Evolutionary conservation across 2,888 invertebrate genomes (phyloP).

Genomic region (Drosophila austrosaltans): DNA sequence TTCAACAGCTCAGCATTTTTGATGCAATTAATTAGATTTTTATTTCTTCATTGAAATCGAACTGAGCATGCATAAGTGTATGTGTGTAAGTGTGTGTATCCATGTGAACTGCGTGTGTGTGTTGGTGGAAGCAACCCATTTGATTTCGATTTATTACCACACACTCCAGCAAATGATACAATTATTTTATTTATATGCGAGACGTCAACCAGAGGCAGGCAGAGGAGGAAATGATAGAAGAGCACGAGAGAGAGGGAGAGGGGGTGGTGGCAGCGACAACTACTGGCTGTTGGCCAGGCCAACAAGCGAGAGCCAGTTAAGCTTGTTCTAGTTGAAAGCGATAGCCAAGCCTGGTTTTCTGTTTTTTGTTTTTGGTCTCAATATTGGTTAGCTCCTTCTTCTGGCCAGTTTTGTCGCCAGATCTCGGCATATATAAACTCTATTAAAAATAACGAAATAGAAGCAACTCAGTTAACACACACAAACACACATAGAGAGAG

Average conservation of each 20-base stretch:
- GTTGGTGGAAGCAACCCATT: conserved; percentile 55
- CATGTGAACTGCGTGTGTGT: neutral
- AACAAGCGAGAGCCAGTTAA: conserved; percentile 61
- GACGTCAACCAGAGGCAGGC: conserved; percentile 6
- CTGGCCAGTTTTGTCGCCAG: conserved; percentile 59
- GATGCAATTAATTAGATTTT: conserved; percentile 76
- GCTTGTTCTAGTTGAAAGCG: conserved; percentile 77
- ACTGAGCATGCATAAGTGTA: conserved; percentile 27
- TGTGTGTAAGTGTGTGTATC: conserved; percentile 2
- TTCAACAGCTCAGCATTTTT: conserved; percentile 66
- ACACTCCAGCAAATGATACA: conserved; percentile 74
- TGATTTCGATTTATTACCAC: conserved; percentile 77
- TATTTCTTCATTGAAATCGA: conserved; percentile 70
- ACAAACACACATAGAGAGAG: conserved; percentile 24
- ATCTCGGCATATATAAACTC: conserved; percentile 36
- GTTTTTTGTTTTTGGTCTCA: conserved; percentile 9
- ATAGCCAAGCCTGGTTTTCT: conserved; percentile 51
- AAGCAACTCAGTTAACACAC: conserved; percentile 45
- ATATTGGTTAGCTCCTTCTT: conserved; percentile 24
- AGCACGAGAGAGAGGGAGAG: neutral
- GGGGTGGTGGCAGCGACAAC: neutral
- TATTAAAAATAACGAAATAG: conserved; percentile 66
- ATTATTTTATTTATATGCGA: conserved; percentile 69
- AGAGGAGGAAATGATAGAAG: conserved; percentile 1
- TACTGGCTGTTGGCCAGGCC: conserved; percentile 4